Evolutionary conservation across 2,113 vertebrate species (phyloP).

Genomic region (Nothocercus nigrocapillus): DNA sequence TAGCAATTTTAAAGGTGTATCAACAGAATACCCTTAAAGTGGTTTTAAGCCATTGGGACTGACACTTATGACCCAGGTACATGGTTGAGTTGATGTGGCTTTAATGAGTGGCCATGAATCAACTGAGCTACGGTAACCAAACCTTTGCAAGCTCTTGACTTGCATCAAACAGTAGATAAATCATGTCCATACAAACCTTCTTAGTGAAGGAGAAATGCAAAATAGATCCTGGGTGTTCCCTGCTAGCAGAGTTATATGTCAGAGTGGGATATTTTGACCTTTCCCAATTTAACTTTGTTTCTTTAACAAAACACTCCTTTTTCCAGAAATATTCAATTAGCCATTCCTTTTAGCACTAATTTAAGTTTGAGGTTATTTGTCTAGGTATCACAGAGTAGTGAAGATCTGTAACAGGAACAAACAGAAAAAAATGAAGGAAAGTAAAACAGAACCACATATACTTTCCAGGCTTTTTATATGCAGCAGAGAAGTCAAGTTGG

Average conservation of each 20-base stretch:
- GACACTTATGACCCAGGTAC: not conserved
- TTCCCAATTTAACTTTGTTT: not conserved
- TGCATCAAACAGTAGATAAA: conserved; percentile 5
- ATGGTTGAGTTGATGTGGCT: not conserved
- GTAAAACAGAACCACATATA: not conserved
- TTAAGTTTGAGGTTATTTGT: not conserved
- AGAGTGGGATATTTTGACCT: not conserved
- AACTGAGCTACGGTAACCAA: not conserved
- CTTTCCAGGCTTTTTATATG: not conserved
- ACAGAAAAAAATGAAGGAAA: fast-evolving
- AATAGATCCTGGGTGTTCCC: not conserved
- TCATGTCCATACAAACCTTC: not conserved
- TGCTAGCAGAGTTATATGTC: not conserved
- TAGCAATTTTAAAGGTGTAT: not conserved
- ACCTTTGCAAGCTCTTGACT: not conserved
- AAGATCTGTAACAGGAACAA: not conserved
- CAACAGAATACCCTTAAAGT: not conserved
- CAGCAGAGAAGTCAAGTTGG: not conserved
- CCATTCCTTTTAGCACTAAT: not conserved
- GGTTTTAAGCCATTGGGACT: not conserved
- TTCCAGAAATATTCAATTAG: not conserved
- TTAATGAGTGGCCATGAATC: not conserved
- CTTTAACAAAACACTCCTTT: not conserved
- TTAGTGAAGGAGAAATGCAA: conserved; percentile 6
- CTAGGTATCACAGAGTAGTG: not conserved